Conservation (phyloP, 2,797 vertebrate species). For the Basileuterus tristriatus region DNA sequence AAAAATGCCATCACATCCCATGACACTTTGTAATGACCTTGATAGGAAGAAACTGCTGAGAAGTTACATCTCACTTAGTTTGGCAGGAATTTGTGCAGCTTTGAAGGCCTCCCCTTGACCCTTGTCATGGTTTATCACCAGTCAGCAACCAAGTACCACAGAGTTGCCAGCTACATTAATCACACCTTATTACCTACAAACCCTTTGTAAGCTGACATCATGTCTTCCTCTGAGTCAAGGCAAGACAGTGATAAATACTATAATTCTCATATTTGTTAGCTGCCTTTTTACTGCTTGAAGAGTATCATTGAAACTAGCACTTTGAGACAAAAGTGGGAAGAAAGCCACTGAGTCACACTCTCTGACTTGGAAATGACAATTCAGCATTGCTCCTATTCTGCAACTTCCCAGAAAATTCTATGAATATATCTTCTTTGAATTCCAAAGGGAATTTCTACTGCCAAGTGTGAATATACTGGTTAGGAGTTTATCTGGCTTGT, state of each 20-base stretch:
- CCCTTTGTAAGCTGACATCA: not conserved
- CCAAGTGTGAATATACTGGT: not conserved
- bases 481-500: not conserved
- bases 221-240: not conserved
- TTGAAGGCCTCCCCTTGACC: not conserved
- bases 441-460: not conserved
- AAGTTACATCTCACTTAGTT: not conserved
- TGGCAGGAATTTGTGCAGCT: not conserved
- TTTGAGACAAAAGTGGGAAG: not conserved
- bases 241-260: not conserved
- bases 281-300: not conserved
- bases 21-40: constrained; percentile 13
- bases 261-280: not conserved
- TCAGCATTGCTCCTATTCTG: not conserved
- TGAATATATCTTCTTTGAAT: not conserved
- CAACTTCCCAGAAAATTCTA: not conserved
- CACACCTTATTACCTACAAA: not conserved
- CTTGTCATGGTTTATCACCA: not conserved
- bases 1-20: not conserved
- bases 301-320: not conserved
- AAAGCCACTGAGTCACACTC: not conserved
- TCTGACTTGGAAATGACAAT: not conserved
- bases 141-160: rapidly evolving
- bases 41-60: not conserved
- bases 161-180: not conserved